Conservation (phyloP, 2,113 vertebrate genomes). For the Corydoras maculifer region DNA sequence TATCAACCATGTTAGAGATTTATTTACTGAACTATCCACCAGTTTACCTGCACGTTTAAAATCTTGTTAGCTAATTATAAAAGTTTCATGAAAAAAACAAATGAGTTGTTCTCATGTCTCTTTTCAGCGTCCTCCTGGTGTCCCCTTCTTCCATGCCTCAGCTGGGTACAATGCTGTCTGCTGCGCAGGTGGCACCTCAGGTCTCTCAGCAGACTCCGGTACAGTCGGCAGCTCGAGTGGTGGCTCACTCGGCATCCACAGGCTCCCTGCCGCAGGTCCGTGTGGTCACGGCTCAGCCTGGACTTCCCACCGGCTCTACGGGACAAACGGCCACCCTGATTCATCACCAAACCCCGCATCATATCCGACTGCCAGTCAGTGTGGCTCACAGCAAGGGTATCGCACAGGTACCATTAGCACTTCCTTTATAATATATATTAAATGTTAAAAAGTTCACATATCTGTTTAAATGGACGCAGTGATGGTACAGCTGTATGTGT, state of each 20-base stretch:
- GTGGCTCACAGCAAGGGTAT: conserved; percentile 75
- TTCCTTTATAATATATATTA: no score
- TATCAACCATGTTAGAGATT: no score
- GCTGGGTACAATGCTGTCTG: conserved; percentile 80
- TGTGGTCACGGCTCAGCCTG: conserved; percentile 78
- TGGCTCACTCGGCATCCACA: conserved; percentile 68
- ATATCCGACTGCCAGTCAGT: conserved; percentile 81
- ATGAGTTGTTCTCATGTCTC: background rate
- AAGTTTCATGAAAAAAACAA: no score
- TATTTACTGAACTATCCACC: no score
- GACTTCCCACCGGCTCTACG: conserved; percentile 58
- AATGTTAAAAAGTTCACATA: no score
- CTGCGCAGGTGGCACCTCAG: conserved; percentile 64
- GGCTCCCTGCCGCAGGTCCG: conserved; percentile 83
- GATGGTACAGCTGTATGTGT: no score
- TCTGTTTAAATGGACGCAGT: no score
- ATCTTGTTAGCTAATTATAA: no score
- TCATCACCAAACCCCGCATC: conserved; percentile 74
- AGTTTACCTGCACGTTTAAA: no score
- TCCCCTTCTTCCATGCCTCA: conserved; percentile 87
- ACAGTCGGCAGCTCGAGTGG: conserved; percentile 67
- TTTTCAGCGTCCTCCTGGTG: conserved; percentile 78
- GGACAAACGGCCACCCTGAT: conserved; percentile 70
- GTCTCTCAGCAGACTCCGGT: conserved; percentile 63
- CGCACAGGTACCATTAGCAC: conserved; percentile 72